phyloP scores from a whole-genome alignment of 2,888 invertebrate species.

The Hypolimnas misippus region DNA sequence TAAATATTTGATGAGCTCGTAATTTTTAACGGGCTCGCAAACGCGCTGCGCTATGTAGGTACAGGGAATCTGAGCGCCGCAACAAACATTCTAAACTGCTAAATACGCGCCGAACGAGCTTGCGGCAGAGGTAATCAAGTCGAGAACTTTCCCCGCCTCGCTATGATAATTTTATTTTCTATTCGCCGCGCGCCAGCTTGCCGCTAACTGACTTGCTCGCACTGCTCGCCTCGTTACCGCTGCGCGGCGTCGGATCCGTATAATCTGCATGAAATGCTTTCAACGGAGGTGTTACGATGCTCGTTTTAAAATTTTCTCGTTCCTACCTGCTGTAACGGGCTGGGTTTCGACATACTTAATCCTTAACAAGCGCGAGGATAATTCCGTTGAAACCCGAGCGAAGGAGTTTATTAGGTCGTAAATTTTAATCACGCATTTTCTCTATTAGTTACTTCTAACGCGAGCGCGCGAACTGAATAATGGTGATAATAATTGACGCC shows the following conservation, averaged over 20 bases:
- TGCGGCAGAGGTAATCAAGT: slow-evolving; percentile 22
- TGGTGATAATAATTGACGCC: slow-evolving; percentile 9
- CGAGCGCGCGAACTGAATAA: slow-evolving; percentile 4
- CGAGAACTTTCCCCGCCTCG: slow-evolving; percentile 27
- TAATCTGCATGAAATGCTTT: slow-evolving; percentile 16
- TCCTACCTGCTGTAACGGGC: slow-evolving; percentile 18
- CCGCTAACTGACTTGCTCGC: slow-evolving; percentile 11
- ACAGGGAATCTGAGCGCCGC: neutral
- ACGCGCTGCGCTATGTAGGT: neutral
- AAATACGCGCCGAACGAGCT: slow-evolving; percentile 9
- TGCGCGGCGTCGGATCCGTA: slow-evolving; percentile 10
- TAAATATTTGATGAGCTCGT: slow-evolving; percentile 15
- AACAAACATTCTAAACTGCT: slow-evolving; percentile 5
- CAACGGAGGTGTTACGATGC: slow-evolving; percentile 5
- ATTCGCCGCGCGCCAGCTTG: slow-evolving; percentile 26
- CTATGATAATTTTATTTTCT: slow-evolving; percentile 45
- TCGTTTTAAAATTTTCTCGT: slow-evolving; percentile 23
- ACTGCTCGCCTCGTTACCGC: slow-evolving; percentile 18
- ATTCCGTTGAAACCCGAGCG: slow-evolving; percentile 3
- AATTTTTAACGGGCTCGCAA: slow-evolving; percentile 23
- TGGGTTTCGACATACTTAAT: slow-evolving; percentile 20
- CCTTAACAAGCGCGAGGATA: slow-evolving; percentile 14
- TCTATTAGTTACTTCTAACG: slow-evolving; percentile 5
- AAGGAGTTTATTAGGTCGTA: slow-evolving; percentile 23
- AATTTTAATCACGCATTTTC: slow-evolving; percentile 21